Conservation (phyloP, 2,113 vertebrate genomes). For the Phainopepla nitens region DNA sequence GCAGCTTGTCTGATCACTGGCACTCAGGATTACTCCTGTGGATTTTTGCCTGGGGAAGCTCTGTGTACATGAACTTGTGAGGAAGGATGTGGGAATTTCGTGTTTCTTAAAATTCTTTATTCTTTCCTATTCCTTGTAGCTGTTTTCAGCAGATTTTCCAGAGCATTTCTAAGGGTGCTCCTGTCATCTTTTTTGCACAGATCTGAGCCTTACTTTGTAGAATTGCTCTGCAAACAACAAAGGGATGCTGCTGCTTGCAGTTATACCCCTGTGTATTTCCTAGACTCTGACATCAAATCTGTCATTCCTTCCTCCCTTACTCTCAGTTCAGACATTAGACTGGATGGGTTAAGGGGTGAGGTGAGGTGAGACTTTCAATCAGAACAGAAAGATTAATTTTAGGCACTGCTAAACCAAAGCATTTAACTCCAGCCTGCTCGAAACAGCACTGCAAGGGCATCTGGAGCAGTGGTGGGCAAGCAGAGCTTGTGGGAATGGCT, state of each 20-base stretch:
- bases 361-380: background rate
- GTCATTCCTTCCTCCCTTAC: background rate
- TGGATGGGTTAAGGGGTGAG: background rate
- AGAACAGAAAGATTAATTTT: background rate
- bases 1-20: background rate
- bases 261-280: background rate
- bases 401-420: background rate
- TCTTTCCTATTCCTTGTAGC: background rate
- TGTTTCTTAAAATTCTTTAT: background rate
- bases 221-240: background rate
- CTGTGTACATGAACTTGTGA: rapidly evolving
- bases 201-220: background rate
- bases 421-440: rapidly evolving
- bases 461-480: background rate
- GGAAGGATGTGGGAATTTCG: background rate
- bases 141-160: background rate
- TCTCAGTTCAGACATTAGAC: background rate
- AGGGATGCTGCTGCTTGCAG: background rate
- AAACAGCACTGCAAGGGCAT: background rate
- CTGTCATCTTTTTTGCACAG: background rate
- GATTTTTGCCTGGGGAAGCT: background rate
- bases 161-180: background rate
- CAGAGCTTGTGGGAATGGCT: background rate
- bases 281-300: background rate
- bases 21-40: background rate